Conservation (phyloP, 2,797 vertebrate species). For the Onychomys leucogaster region DNA sequence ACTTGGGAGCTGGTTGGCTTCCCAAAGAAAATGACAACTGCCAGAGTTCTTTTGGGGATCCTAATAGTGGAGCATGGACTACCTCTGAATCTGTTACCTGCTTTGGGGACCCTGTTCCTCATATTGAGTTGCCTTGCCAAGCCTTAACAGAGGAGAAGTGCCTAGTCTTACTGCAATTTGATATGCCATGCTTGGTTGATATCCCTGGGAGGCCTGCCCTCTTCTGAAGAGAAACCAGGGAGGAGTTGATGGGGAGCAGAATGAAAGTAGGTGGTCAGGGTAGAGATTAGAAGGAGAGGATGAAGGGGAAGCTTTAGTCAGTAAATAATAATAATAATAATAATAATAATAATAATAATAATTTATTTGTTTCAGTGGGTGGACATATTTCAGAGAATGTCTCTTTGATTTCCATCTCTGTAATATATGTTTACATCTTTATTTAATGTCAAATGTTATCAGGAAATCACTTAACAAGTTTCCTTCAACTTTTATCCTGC, state of each 20-base stretch:
- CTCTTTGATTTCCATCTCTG: not conserved
- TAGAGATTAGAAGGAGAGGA: not conserved
- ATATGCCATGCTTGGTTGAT: not conserved
- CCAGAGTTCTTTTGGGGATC: not conserved
- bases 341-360: not conserved
- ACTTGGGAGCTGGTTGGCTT: not conserved
- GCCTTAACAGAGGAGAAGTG: not conserved
- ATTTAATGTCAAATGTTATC: not conserved
- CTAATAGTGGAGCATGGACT: not conserved
- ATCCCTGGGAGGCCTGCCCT: not conserved
- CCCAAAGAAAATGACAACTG: not conserved
- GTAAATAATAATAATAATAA: not conserved
- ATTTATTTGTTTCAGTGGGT: not conserved
- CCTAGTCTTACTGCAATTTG: not conserved
- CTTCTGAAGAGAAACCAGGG: not conserved
- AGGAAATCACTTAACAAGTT: slow-evolving; percentile 8
- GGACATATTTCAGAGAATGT: not conserved
- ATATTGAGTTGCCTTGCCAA: not conserved
- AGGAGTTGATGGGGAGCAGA: not conserved
- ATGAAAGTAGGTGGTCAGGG: not conserved
- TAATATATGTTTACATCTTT: not conserved
- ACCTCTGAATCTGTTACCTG: not conserved
- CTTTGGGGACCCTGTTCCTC: not conserved
- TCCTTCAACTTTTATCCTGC: not conserved
- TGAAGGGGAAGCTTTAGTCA: not conserved